Evolutionary conservation across 2,797 vertebrate species (phyloP).

Genomic region (Xyrichtys novacula): DNA sequence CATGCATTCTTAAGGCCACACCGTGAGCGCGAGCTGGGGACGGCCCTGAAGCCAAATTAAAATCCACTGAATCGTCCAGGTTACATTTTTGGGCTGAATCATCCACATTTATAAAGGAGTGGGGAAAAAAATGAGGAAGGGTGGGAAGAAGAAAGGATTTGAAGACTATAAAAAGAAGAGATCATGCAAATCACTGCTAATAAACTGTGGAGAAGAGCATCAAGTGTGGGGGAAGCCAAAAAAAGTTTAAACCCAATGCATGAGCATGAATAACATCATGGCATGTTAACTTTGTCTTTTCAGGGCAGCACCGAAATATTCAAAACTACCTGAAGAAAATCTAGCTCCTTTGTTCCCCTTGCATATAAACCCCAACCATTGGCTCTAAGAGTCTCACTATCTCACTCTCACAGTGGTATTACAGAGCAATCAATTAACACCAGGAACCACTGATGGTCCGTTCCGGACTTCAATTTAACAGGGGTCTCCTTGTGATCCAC

Average conservation of each 20-base stretch:
- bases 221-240: background rate
- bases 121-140: background rate
- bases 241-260: background rate
- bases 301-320: background rate
- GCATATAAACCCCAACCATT: conserved; percentile 13
- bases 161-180: background rate
- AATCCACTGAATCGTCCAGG: background rate
- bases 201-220: background rate
- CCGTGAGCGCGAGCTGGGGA: background rate
- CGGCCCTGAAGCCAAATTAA: conserved; percentile 1
- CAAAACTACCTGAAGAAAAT: conserved; percentile 7
- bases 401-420: conserved; percentile 47
- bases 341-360: conserved; percentile 1
- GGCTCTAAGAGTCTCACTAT: conserved; percentile 28
- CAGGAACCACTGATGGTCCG: conserved; percentile 58
- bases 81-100: background rate
- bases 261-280: background rate
- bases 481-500: conserved; percentile 64
- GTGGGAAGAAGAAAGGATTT: background rate
- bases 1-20: background rate
- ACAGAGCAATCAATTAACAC: conserved; percentile 74
- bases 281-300: background rate
- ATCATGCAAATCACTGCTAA: background rate
- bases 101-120: background rate
- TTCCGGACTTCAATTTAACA: conserved; percentile 79